These are phyloP conservation scores for Ptiloglossa arizonensis DNA, from an alignment of 1,140 invertebrate genomes.

Conservation along the genomic window DNA sequence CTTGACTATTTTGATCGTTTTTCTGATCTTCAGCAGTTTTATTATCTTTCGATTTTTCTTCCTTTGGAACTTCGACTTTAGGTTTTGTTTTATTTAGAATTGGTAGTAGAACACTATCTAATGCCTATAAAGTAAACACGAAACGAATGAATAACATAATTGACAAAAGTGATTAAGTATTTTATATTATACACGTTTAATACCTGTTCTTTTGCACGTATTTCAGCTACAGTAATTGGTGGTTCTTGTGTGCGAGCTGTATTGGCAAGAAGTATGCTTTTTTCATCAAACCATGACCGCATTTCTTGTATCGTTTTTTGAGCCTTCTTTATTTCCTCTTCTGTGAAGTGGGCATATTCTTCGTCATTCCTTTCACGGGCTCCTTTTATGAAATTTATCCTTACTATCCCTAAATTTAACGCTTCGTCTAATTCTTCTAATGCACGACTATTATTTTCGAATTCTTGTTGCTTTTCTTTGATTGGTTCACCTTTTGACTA, in stretches of 20 bases:
- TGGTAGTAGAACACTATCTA: slow-evolving; percentile 87
- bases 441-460: slow-evolving; percentile 87
- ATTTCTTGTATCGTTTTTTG: slow-evolving; percentile 83
- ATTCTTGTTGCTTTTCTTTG: slow-evolving; percentile 89
- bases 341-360: slow-evolving; percentile 92
- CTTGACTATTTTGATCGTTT: slow-evolving; percentile 70
- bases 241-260: slow-evolving; percentile 86
- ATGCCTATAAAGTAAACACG: slow-evolving; percentile 79
- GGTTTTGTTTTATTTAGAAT: slow-evolving; percentile 94
- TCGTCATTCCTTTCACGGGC: slow-evolving; percentile 85
- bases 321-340: slow-evolving; percentile 90
- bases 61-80: slow-evolving; percentile 83
- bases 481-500: slow-evolving; percentile 92
- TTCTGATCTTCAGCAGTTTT: slow-evolving; percentile 67
- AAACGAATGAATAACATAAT: slow-evolving; percentile 2
- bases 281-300: slow-evolving; percentile 88
- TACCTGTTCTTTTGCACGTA: slow-evolving; percentile 88
- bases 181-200: slow-evolving; percentile 43
- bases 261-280: slow-evolving; percentile 84
- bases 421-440: slow-evolving; percentile 89
- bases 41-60: slow-evolving; percentile 74
- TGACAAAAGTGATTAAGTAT: neutral
- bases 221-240: slow-evolving; percentile 88
- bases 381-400: slow-evolving; percentile 85
- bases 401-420: slow-evolving; percentile 89